Percentiles rank a stretch among this genome's conserved stretches.
These are phyloP conservation scores for Pseudocheirus occidentalis DNA, from an alignment of 2,797 vertebrate genomes.

Conservation along the genomic window DNA sequence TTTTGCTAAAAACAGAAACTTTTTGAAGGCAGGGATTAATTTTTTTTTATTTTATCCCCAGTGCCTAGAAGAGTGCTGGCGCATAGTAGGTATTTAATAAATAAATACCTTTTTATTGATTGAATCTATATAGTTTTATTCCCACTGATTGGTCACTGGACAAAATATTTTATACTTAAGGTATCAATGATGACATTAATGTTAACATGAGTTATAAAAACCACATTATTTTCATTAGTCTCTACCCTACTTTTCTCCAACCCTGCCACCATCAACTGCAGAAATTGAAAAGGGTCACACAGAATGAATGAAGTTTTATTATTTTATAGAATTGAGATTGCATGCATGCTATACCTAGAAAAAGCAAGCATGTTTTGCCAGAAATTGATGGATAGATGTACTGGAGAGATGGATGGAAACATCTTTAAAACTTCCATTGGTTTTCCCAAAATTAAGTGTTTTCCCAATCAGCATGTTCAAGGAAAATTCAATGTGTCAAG, in stretches of 20 bases:
- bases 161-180: background rate
- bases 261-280: background rate
- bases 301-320: slow-evolving; percentile 32
- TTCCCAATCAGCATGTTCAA: slow-evolving; percentile 23
- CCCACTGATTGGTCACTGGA: background rate
- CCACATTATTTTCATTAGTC: background rate
- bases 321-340: slow-evolving; percentile 31
- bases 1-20: background rate
- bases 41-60: background rate
- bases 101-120: background rate
- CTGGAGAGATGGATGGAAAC: background rate
- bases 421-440: background rate
- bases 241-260: background rate
- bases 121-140: background rate
- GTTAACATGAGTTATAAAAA: background rate
- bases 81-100: background rate
- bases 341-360: slow-evolving; percentile 4
- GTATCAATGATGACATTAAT: background rate
- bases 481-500: slow-evolving; percentile 8
- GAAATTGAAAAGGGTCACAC: background rate
- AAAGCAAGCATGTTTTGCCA: background rate
- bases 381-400: background rate
- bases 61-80: too few relatives aligned
- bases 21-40: background rate
- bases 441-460: slow-evolving; percentile 27